These are phyloP conservation scores for Montifringilla adamsi DNA, from an alignment of 2,113 vertebrate species.

Conservation along the genomic window DNA sequence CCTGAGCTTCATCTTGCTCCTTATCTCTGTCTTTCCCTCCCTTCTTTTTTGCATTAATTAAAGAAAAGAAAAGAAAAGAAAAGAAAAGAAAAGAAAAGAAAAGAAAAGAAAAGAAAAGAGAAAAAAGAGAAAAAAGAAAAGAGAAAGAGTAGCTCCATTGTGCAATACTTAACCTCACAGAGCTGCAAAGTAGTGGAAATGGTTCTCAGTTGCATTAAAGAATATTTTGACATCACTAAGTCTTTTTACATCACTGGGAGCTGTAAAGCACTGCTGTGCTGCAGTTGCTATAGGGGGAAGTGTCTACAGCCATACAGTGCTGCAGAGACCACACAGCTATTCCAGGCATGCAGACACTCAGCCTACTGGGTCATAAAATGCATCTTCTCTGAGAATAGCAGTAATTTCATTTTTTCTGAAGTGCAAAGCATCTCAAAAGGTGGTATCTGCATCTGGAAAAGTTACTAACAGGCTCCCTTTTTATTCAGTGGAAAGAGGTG, in stretches of 20 bases:
- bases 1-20: neutral
- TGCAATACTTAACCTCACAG: neutral
- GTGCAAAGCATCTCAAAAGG: neutral
- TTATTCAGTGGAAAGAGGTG: neutral
- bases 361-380: neutral
- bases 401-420: neutral
- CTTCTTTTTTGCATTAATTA: neutral
- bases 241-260: neutral
- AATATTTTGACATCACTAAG: neutral
- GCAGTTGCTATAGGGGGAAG: neutral
- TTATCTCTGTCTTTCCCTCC: neutral
- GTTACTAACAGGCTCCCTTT: neutral
- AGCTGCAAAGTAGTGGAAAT: neutral
- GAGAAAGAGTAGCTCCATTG: neutral
- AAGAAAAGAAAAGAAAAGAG: neutral
- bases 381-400: neutral
- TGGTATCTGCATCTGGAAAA: neutral
- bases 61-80: too few species aligned
- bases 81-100: neutral
- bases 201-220: neutral
- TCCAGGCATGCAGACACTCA: neutral
- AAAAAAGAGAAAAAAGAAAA: neutral
- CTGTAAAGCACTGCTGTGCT: neutral
- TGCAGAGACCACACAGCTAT: neutral
- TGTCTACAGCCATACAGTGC: neutral